Percentiles rank a stretch among this genome's conserved stretches.
Evolutionary conservation across 2,113 vertebrate genomes (phyloP).

Genomic region (Columba janthina): DNA sequence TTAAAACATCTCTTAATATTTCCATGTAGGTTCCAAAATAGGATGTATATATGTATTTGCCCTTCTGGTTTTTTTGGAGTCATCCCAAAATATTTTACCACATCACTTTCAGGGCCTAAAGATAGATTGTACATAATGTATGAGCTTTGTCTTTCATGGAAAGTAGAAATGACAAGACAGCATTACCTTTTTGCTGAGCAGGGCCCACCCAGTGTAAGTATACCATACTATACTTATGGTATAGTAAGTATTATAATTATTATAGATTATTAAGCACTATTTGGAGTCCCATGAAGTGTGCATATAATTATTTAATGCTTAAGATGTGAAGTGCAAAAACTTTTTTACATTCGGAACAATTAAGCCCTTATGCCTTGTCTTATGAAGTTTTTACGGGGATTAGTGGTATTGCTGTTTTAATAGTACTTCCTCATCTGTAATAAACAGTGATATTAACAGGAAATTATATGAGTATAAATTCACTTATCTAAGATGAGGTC

Average conservation of each 20-base stretch:
- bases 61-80: not conserved
- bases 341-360: not conserved
- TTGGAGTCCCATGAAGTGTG: not conserved
- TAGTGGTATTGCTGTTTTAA: not conserved
- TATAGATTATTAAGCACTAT: not conserved
- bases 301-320: not conserved
- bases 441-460: not conserved
- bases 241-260: not conserved
- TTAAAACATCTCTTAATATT: not conserved
- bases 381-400: not conserved
- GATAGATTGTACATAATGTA: not conserved
- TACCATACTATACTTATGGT: accelerated
- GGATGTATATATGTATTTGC: not conserved
- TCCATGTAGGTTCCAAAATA: not conserved
- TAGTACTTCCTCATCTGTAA: not conserved
- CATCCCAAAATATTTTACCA: not conserved
- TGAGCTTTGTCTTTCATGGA: not conserved
- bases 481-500: not conserved
- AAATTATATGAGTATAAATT: not conserved
- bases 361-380: not conserved
- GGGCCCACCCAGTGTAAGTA: not conserved
- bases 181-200: not conserved
- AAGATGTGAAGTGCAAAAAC: not conserved
- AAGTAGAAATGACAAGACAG: not conserved
- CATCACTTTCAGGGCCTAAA: not conserved